phyloP scores from a whole-genome alignment of 1,140 invertebrate genomes.

The Bombus waltoni region DNA sequence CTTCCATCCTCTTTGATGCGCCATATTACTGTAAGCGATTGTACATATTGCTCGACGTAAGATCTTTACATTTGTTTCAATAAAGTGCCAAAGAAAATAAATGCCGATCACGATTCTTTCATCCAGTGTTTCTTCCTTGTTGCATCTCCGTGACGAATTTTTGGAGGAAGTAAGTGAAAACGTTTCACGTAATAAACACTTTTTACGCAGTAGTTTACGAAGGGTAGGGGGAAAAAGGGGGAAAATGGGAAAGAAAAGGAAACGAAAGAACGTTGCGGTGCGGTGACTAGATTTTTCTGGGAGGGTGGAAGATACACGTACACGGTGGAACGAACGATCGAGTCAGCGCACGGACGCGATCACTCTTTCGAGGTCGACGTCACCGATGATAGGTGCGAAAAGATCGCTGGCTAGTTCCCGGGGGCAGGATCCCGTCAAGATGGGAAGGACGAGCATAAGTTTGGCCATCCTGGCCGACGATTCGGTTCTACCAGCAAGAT shows the following conservation, averaged over 20 bases:
- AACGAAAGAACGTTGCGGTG: background rate
- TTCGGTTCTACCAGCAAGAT: slow-evolving; percentile 58
- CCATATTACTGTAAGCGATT: slow-evolving; percentile 79
- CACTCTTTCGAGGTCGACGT: slow-evolving; percentile 74
- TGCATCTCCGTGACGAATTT: too few relatives aligned
- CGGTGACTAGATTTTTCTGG: slow-evolving; percentile 16
- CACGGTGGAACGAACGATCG: too few relatives aligned
- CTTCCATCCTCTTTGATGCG: slow-evolving; percentile 60
- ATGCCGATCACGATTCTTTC: background rate
- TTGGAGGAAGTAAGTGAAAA: accelerated
- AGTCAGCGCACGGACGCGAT: slow-evolving; percentile 76
- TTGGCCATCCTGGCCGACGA: slow-evolving; percentile 59
- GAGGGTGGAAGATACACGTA: too few relatives aligned
- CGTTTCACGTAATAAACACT: accelerated
- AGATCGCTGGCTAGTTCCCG: slow-evolving; percentile 71
- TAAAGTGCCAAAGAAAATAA: slow-evolving; percentile 81
- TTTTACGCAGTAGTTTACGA: too few relatives aligned
- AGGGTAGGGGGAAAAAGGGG: background rate
- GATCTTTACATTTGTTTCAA: slow-evolving; percentile 75
- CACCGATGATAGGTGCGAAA: slow-evolving; percentile 76
- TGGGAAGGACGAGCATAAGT: slow-evolving; percentile 74
- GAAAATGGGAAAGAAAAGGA: too few relatives aligned
- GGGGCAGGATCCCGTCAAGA: slow-evolving; percentile 73
- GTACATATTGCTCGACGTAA: slow-evolving; percentile 72
- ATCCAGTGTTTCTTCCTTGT: background rate